Evolutionary conservation across 2,113 vertebrate species (phyloP), one percentile per base, ranked within the genome.

Genomic region (Nibea albiflora): DNA sequence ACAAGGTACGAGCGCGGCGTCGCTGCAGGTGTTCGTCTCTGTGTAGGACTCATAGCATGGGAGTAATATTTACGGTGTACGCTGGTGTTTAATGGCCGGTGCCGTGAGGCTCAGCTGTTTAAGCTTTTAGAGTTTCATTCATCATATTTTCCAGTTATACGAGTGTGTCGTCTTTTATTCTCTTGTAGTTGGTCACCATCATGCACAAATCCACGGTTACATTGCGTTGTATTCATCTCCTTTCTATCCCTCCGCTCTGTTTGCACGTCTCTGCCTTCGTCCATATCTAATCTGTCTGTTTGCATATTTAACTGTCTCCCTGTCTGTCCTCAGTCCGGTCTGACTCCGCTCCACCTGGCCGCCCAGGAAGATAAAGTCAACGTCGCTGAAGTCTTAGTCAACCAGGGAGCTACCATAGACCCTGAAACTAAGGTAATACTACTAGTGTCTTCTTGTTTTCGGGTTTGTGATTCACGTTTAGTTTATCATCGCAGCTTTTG

Each of bases 291-390:
- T 8, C 12, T 65, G 11, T 35, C 44, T 35, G 2, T 64, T 16
- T 74, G 0, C 71, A n/a, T 60, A 16, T 78, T 10, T 35, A 16
- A 57, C 3, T 44, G 19, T 64, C 14, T 63, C 47, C 42, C 4
- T 76, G 2, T 73, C 3, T 7, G 11, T 82, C 76, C 68, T 69
- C 85, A 99, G 98, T 98, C 94, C 28, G 97, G 98, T 61, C 94
- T 99, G 89, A 99, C 98, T 0, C 98, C 98, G 0, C 96, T 99
- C 68, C 98, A 99, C 78, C 73, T 99, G 93, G 97, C 97, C 67
- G 97, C 98, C 67, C 98, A 99, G 88, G 98, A 99, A 90, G 98
- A 99, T 85, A 96, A 96, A 92, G 96, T 99, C 85, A 98, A 97
- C 2, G 98, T 99, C 66, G 98, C 98, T 0, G 97, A 99, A 88